These are phyloP conservation scores for Heliconius cydno DNA, from an alignment of 2,888 invertebrate species.

Conservation along the genomic window DNA sequence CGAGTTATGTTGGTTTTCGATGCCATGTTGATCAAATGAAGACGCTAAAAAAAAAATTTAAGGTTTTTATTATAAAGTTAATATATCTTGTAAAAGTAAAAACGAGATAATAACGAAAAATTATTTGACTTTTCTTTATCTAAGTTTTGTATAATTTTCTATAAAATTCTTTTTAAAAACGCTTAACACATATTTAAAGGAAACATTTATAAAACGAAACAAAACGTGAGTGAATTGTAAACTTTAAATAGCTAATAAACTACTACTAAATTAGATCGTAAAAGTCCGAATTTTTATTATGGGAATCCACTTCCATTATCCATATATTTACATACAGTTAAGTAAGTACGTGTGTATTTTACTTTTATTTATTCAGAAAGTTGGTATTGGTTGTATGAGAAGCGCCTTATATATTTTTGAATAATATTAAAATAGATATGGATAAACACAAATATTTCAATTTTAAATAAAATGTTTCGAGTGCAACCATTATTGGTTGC, in stretches of 20 bases:
- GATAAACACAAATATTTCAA: too few relatives aligned
- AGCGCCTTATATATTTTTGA: too few relatives aligned
- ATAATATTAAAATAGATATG: too few relatives aligned
- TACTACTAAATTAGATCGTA: constrained; percentile 24
- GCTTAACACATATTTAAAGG: neutral
- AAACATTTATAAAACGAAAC: neutral
- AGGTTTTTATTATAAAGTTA: too few relatives aligned
- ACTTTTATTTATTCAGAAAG: neutral
- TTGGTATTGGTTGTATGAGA: neutral
- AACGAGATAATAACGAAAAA: too few relatives aligned
- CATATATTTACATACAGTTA: neutral
- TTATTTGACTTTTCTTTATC: neutral
- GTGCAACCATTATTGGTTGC: too few relatives aligned
- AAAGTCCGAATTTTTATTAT: constrained; percentile 15
- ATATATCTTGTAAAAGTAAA: too few relatives aligned
- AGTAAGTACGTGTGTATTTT: neutral
- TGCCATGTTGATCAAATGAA: too few relatives aligned
- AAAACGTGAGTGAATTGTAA: neutral
- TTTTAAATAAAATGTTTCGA: too few relatives aligned
- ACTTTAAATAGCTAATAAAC: constrained; percentile 7
- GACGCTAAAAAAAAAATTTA: too few relatives aligned
- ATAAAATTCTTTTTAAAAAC: neutral
- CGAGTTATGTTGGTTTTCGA: too few relatives aligned
- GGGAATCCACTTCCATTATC: constrained; percentile 2
- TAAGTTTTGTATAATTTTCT: neutral